phyloP scores from a whole-genome alignment of 2,888 invertebrate genomes.

The Adelphocoris suturalis region DNA sequence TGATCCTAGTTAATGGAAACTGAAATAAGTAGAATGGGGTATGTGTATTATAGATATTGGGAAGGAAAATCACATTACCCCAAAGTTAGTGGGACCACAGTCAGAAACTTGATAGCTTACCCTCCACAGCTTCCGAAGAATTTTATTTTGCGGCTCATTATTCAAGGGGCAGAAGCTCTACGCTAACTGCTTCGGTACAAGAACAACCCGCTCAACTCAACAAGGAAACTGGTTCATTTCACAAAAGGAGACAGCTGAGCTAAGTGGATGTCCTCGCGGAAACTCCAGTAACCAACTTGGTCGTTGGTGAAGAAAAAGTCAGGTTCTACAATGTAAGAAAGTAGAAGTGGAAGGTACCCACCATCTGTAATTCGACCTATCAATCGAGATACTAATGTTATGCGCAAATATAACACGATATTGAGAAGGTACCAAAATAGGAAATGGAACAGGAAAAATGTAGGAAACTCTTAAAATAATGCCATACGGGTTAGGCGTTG shows the following conservation, averaged over 20 bases:
- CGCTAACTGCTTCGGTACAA: background rate
- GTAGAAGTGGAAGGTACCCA: background rate
- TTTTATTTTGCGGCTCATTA: background rate
- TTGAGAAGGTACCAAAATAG: too few relatives aligned
- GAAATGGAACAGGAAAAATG: too few relatives aligned
- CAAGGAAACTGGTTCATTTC: slow-evolving; percentile 36
- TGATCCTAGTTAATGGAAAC: too few relatives aligned
- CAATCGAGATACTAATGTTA: slow-evolving; percentile 3
- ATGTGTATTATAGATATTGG: too few relatives aligned
- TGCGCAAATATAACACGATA: too few relatives aligned
- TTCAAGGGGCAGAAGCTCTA: background rate
- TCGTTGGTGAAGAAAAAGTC: background rate
- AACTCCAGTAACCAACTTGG: slow-evolving; percentile 6
- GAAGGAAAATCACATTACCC: too few relatives aligned
- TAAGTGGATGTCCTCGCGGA: slow-evolving; percentile 20
- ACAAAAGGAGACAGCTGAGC: slow-evolving; percentile 31
- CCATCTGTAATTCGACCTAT: background rate
- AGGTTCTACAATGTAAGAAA: background rate
- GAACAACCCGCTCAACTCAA: slow-evolving; percentile 5
- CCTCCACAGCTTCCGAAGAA: too few relatives aligned
- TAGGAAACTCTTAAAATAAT: too few relatives aligned
- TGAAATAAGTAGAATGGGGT: too few relatives aligned
- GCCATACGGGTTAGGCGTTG: too few relatives aligned
- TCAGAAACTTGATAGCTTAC: too few relatives aligned
- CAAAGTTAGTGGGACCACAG: too few relatives aligned